Evolutionary conservation across 2,888 invertebrate species (phyloP), one percentile per base, ranked within the genome.

Genomic region (Ectemnius continuus): DNA sequence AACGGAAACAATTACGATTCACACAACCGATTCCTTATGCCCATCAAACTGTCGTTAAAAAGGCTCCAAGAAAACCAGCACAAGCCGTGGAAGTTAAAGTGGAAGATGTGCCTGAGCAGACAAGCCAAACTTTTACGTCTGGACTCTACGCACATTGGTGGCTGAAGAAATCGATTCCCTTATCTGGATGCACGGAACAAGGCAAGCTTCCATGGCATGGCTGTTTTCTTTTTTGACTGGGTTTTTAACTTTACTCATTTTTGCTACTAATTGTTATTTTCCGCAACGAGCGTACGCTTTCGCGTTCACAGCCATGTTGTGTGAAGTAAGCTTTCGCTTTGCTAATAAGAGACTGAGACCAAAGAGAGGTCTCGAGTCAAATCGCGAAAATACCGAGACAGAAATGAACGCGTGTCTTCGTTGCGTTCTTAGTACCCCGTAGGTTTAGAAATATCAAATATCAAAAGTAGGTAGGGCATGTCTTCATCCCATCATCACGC

Each of bases 131-230:
- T 88, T 97, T 95, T 91, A 95, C 95, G 74, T 96, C 96, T 61
- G 96, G 96, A 87, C 92, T 97, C 91, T 97, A 97, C 91, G 97
- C 96, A 79, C 97, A 97, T 92, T 97, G 97, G 97, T 97, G 97
- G 96, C 94, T 97, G 92, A 97, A 97, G 93, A 96, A 96, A 89
- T 62, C 75, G 46, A 80, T 93, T 70, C 87, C 87, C 60, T 76
- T 88, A 61, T 76, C 84, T 78, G 86, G 85, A 81, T 83, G 72
- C 78, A 78, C 85, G 62, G 84, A 87, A 84, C 88, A 88, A 91
- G 91, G 91, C 91, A 91, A 91, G 90, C 89, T 89, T 90, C 90
- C 91, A 91, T 90, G 84, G 91, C 91, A 91, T 91, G 91, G 90
- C 90, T 90, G 91, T 89, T 85, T 78, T 69, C 66, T 71, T 77